Percentiles rank a stretch among this genome's conserved stretches.
phyloP scores from a whole-genome alignment of 2,888 invertebrate genomes.

The Lithosia quadra region DNA sequence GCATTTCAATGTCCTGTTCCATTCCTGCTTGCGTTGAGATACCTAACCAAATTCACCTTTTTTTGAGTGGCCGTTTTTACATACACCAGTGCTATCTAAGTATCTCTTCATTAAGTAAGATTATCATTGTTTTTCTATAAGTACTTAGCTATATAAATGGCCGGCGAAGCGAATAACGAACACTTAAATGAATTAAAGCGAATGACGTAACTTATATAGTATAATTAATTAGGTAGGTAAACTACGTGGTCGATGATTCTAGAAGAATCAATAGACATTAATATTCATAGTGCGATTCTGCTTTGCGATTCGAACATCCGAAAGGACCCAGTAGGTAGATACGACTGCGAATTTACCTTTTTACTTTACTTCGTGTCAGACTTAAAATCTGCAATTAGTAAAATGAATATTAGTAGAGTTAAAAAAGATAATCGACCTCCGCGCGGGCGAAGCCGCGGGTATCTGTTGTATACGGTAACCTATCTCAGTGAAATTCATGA shows the following conservation, averaged over 20 bases:
- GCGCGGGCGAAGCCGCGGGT: too few species aligned
- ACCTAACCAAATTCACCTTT: background rate
- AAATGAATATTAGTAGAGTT: too few species aligned
- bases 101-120: too few species aligned
- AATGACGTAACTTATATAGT: background rate
- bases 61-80: background rate
- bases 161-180: background rate
- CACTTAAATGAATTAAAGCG: background rate
- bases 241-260: background rate
- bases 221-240: background rate
- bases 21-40: too few species aligned
- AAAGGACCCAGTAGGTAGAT: too few species aligned
- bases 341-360: background rate
- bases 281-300: background rate
- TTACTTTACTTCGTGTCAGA: background rate
- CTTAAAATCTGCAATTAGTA: too few species aligned
- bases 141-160: background rate
- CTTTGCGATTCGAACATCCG: background rate
- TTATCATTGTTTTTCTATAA: too few species aligned
- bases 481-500: too few species aligned
- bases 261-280: background rate
- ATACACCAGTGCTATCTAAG: background rate
- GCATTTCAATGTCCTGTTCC: too few species aligned
- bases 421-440: too few species aligned
- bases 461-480: too few species aligned